Conservation (phyloP, 2,113 vertebrate species). For the Podarcis raffonei region DNA sequence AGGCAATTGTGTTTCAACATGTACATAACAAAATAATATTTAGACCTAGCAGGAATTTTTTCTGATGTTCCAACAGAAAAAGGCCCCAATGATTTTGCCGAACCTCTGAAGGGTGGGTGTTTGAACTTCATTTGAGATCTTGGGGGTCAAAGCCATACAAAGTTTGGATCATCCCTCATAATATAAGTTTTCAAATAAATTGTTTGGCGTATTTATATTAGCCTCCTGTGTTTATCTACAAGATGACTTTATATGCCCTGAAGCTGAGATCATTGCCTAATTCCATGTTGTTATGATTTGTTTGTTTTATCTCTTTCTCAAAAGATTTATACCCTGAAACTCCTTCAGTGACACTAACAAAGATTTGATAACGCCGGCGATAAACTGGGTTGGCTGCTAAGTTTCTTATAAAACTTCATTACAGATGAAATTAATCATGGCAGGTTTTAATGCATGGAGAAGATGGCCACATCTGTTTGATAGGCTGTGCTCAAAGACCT, state of each 20-base stretch:
- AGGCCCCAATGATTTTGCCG: not conserved
- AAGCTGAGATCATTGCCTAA: conserved; percentile 38
- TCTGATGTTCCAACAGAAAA: not conserved
- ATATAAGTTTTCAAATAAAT: conserved; percentile 54
- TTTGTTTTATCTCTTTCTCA: conserved; percentile 59
- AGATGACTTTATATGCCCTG: conserved; percentile 61
- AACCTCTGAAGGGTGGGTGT: not conserved
- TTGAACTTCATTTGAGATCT: conserved; percentile 23
- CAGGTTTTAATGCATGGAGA: conserved; percentile 77
- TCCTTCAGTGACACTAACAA: conserved; percentile 52
- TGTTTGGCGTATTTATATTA: conserved; percentile 61
- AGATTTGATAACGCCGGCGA: conserved; percentile 63
- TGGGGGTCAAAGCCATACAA: conserved; percentile 42
- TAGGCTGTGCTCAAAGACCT: conserved; percentile 65
- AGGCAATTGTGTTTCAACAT: not conserved
- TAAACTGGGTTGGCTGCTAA: conserved; percentile 64
- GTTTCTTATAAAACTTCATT: conserved; percentile 74
- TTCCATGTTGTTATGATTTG: conserved; percentile 62
- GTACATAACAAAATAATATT: not conserved
- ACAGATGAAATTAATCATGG: conserved; percentile 82
- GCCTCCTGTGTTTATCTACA: conserved; percentile 48
- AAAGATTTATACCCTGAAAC: conserved; percentile 67
- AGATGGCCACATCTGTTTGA: conserved; percentile 63
- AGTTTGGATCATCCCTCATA: conserved; percentile 23
- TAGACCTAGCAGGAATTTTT: not conserved